These are phyloP conservation scores for Dendrolimus punctatus DNA, from an alignment of 1,140 invertebrate genomes.

Conservation along the genomic window DNA sequence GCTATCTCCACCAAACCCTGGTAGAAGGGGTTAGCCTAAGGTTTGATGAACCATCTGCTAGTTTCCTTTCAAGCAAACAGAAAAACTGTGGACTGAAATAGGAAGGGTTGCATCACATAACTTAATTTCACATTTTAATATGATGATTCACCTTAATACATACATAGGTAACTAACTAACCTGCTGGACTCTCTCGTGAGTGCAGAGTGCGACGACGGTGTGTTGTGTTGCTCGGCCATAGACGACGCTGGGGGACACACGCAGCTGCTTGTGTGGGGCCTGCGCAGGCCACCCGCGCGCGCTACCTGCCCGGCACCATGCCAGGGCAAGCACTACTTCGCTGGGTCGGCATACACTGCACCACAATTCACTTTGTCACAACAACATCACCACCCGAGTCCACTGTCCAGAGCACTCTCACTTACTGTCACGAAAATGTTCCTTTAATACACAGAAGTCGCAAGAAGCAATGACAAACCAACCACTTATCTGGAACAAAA, in stretches of 20 bases:
- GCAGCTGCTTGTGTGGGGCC: conserved; percentile 68
- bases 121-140: no score
- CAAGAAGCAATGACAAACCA: conserved; percentile 24
- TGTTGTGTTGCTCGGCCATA: conserved; percentile 72
- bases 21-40: no score
- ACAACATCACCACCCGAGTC: conserved; percentile 39
- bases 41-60: no score
- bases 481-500: conserved; percentile 59
- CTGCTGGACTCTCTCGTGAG: conserved; percentile 70
- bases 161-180: conserved; percentile 22
- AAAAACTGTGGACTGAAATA: no score
- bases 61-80: no score
- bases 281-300: conserved; percentile 68
- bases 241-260: conserved; percentile 67
- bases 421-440: conserved; percentile 26
- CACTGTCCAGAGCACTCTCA: conserved; percentile 12
- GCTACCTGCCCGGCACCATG: conserved; percentile 71
- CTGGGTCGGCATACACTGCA: conserved; percentile 52
- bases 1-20: no score
- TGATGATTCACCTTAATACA: no score
- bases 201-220: conserved; percentile 71
- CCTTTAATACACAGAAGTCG: conserved; percentile 13
- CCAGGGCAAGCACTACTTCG: conserved; percentile 58
- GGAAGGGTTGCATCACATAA: no score
- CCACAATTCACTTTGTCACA: conserved; percentile 25